Evolutionary conservation across 2,888 invertebrate species (phyloP), one percentile per base, ranked within the genome.

Genomic region (Drosophila paranaensis): DNA sequence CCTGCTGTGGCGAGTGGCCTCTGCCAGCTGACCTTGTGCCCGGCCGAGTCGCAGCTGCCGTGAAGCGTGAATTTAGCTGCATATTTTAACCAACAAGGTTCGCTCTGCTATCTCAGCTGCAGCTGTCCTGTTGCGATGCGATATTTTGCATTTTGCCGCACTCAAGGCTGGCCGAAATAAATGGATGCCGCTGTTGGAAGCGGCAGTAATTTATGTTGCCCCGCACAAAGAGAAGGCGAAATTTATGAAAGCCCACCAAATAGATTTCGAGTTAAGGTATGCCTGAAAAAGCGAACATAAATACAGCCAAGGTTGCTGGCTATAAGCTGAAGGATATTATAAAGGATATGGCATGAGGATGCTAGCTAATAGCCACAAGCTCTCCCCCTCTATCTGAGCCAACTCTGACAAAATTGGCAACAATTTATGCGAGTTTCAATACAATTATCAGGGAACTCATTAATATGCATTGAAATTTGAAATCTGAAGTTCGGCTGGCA

Each of bases 381-480:
- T 9, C 9, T 9, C 20, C 2, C 43, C 2, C 20, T 8, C 45
- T 25, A 25, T 14, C 27, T n/a, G 51, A 20, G 56, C 27, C 4
- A 11, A 20, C 2, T 14, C 13, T 20, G 33, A 13, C 39, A 27
- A 40, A 66, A 35, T 66, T 43, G n/a, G 27, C 20, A 37, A 30
- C 48, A 74, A 70, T 73, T 66, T 66, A 54, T 53, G 35, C 16
- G 57, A 53, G 25, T 35, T 51, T 55, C 43, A 64, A 61, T 73
- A 35, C 61, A 70, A 60, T 51, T 63, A 60, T 60, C 56, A 20
- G 30, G 37, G 20, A 60, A 57, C 70, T 85, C 82, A 82, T 84
- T 82, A 85, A 85, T 81, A 88, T 85, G 82, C 79, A 88, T 88
- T 85, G 81, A 81, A 71, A 68, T 72, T 74, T 42, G 60, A 25